These are phyloP conservation scores for Amblyjoppa fuscipennis DNA, from an alignment of 2,888 invertebrate species.

Conservation along the genomic window DNA sequence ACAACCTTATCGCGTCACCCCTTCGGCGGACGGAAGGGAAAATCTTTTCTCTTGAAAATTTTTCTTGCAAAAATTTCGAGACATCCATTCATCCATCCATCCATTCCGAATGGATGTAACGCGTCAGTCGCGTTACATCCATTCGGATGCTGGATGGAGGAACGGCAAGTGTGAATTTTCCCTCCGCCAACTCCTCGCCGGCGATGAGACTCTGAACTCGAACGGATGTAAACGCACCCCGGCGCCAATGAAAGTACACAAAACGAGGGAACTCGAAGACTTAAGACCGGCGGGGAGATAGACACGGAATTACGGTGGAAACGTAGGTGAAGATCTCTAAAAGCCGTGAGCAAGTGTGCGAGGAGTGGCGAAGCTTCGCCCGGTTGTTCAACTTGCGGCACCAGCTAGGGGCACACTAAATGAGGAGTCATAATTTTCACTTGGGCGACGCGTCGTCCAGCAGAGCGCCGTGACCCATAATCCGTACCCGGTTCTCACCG, in stretches of 20 bases:
- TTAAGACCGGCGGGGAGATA: constrained; percentile 35
- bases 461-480: constrained; percentile 74
- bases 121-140: constrained; percentile 10
- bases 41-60: constrained; percentile 18
- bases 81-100: too few species aligned
- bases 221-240: constrained; percentile 41
- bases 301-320: constrained; percentile 28
- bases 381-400: constrained; percentile 57
- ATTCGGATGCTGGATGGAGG: constrained; percentile 1
- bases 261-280: constrained; percentile 30
- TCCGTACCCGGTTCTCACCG: constrained; percentile 65
- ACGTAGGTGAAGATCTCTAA: constrained; percentile 60
- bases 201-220: constrained; percentile 19
- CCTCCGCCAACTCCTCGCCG: neutral
- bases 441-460: constrained; percentile 76
- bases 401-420: constrained; percentile 73
- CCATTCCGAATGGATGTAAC: too few species aligned
- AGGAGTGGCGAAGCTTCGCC: constrained; percentile 29
- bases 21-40: neutral
- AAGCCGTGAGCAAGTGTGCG: constrained; percentile 44
- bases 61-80: constrained; percentile 49
- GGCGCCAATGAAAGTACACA: constrained; percentile 62
- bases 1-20: constrained; percentile 4
- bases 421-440: constrained; percentile 83
- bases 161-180: constrained; percentile 43